Evolutionary conservation across 2,888 invertebrate species (phyloP), one percentile per base, ranked within the genome.

Genomic region (Ochropleura plecta): DNA sequence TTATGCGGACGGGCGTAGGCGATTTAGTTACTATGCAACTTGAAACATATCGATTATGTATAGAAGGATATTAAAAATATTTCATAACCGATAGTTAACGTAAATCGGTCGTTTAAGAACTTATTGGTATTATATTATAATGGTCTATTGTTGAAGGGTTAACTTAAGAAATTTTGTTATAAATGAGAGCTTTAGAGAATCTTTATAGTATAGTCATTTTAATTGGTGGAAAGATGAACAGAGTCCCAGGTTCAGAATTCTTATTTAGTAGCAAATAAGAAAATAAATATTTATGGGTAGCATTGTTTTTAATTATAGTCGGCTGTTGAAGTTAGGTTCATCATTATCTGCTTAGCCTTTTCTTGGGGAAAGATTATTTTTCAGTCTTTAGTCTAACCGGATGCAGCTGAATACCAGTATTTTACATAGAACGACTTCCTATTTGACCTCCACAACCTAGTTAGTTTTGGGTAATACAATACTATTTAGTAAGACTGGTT

Each of bases 41-140:
- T 16, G 42, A 48, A 48, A 20, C 20, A 7, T 57, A 57, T 51
- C 65, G 85, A 76, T 78, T 82, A 85, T 83, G 70, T 83, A 55
- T 63, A 53, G 16, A 30, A 60, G 53, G 10, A 76, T 73, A 78
- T 82, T 85, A 82, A 83, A 88, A 88, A 90, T 89, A 89, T 78
- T 81, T 85, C 74, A 71, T 83, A 81, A 73, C 69, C 18, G n/a
- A 66, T 72, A 65, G 55, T 82, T 78, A 82, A 10, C 40, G 10
- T 82, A 78, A 83, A 69, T 78, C 62, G 60, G 30, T 57, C 42
- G 64, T 78, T 71, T 57, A 40, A n/a, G 20, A 78, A 57, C 12
- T 66, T 73, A 73, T 78, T 69, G 51, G n/a, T 42, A 30, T 83
- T 73, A 73, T 60, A 40, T 70, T 60, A 40, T 70, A 83, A 78